A percentile compares a stretch with the other conserved stretches of the same genome.
These are phyloP conservation scores for Beris morrisii DNA, from an alignment of 2,888 invertebrate genomes.

Conservation along the genomic window DNA sequence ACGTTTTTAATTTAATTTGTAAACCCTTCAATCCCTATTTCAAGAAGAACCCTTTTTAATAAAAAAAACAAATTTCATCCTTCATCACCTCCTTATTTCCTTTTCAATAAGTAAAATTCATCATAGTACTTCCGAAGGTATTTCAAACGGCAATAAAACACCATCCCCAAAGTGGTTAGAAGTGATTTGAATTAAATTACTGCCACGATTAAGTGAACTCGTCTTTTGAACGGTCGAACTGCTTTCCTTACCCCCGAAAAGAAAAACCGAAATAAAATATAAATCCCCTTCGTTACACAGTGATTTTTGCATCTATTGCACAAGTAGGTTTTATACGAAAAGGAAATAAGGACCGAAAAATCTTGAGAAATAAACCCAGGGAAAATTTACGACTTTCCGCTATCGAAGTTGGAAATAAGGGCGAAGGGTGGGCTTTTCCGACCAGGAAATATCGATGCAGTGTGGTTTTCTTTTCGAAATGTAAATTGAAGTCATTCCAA, in stretches of 20 bases:
- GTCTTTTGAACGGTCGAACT: no score
- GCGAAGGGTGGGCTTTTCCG: conserved; percentile 4
- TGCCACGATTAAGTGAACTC: conserved; percentile 36
- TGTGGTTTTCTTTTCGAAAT: conserved; percentile 28
- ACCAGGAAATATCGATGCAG: conserved; percentile 21
- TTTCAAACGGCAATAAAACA: conserved; percentile 33
- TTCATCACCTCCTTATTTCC: conserved; percentile 19
- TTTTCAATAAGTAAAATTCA: conserved; percentile 8
- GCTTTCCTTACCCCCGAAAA: not conserved
- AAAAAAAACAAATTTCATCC: conserved; percentile 3
- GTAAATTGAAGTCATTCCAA: conserved; percentile 22
- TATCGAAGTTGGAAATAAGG: conserved; percentile 14
- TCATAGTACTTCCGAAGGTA: conserved; percentile 1
- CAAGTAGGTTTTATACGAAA: conserved; percentile 1
- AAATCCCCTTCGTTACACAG: conserved; percentile 26
- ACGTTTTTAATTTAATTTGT: no score
- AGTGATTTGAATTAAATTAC: conserved; percentile 39
- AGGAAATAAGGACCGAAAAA: conserved; percentile 1
- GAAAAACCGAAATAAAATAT: no score
- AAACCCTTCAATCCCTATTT: no score
- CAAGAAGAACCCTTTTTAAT: no score
- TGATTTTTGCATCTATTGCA: conserved; percentile 33
- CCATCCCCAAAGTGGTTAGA: conserved; percentile 34
- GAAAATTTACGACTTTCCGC: conserved; percentile 30
- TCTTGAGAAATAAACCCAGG: conserved; percentile 2